Evolutionary conservation across 2,888 invertebrate genomes (phyloP).

Genomic region (Trichacis sp.): DNA sequence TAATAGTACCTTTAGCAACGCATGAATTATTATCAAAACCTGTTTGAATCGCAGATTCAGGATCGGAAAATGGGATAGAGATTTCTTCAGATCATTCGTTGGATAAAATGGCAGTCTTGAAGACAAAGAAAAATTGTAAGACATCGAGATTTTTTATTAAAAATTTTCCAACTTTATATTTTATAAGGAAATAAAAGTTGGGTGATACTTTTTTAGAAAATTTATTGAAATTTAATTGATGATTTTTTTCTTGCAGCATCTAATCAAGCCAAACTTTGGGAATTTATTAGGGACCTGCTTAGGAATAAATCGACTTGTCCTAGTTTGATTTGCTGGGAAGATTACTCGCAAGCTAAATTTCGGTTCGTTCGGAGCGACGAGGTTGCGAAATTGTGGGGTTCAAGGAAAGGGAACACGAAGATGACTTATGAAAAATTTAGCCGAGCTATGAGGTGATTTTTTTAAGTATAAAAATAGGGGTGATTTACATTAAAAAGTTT

Average conservation of each 20-base stretch:
- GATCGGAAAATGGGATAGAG: constrained; percentile 67
- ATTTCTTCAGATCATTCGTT: constrained; percentile 72
- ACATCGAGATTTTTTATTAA: too few relatives aligned
- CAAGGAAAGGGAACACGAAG: constrained; percentile 84
- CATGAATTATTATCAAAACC: too few relatives aligned
- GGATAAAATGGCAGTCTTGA: constrained; percentile 69
- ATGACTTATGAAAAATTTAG: constrained; percentile 96
- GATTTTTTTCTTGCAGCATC: constrained; percentile 48
- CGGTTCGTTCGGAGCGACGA: constrained; percentile 89
- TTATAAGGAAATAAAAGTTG: too few relatives aligned
- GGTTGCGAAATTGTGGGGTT: constrained; percentile 89
- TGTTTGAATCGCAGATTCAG: constrained; percentile 53
- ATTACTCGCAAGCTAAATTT: constrained; percentile 85
- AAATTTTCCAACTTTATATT: too few relatives aligned
- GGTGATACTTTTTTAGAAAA: too few relatives aligned
- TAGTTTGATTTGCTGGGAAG: constrained; percentile 88
- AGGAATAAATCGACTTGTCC: constrained; percentile 83
- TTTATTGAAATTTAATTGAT: constrained; percentile 4
- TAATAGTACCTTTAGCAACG: too few relatives aligned
- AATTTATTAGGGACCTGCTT: constrained; percentile 86
- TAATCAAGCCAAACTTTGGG: constrained; percentile 75
- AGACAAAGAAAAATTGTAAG: constrained; percentile 62
- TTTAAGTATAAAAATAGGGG: not conserved
- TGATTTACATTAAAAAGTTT: too few relatives aligned
- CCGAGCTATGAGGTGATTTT: constrained; percentile 82